Percentiles rank a stretch among this genome's conserved stretches.
These are phyloP conservation scores for Ostrea denselamellosa DNA, from an alignment of 1,140 invertebrate species.

Conservation along the genomic window DNA sequence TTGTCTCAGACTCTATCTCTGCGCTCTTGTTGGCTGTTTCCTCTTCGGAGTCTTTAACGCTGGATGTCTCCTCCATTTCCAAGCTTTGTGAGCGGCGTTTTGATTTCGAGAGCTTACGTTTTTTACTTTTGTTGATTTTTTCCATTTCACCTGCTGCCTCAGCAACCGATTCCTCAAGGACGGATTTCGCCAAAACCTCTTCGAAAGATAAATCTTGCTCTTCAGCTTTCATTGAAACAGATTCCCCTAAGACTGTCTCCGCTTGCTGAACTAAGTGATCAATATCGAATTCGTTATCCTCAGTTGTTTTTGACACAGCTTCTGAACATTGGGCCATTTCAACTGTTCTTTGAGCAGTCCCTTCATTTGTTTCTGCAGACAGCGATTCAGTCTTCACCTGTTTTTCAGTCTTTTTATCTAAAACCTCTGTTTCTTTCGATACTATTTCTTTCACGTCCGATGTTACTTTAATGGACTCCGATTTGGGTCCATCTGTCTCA, in stretches of 20 bases:
- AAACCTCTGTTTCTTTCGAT: neutral
- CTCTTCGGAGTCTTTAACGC: neutral
- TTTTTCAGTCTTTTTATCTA: neutral
- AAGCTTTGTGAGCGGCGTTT: conserved; percentile 19
- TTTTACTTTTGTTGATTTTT: conserved; percentile 38
- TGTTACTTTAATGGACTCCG: neutral
- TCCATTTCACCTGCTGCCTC: conserved; percentile 45
- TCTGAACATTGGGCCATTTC: neutral
- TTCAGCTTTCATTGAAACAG: neutral
- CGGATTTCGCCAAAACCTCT: conserved; percentile 41
- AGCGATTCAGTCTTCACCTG: neutral
- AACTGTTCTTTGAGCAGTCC: neutral
- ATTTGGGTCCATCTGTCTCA: neutral
- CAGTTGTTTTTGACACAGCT: neutral
- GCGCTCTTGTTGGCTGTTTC: neutral
- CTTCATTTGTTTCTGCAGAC: neutral
- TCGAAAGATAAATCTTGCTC: conserved; percentile 32
- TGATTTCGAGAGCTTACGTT: conserved; percentile 29
- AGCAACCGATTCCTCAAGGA: conserved; percentile 39
- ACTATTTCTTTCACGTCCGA: neutral
- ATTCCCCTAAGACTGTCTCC: conserved; percentile 12
- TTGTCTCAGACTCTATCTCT: neutral
- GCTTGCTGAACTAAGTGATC: conserved; percentile 37
- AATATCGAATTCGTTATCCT: conserved; percentile 5
- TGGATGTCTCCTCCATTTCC: neutral